Percentiles rank a stretch among this genome's conserved stretches.
Evolutionary conservation across 2,797 vertebrate species (phyloP).

Genomic region (Hapalemur alaotrensis): DNA sequence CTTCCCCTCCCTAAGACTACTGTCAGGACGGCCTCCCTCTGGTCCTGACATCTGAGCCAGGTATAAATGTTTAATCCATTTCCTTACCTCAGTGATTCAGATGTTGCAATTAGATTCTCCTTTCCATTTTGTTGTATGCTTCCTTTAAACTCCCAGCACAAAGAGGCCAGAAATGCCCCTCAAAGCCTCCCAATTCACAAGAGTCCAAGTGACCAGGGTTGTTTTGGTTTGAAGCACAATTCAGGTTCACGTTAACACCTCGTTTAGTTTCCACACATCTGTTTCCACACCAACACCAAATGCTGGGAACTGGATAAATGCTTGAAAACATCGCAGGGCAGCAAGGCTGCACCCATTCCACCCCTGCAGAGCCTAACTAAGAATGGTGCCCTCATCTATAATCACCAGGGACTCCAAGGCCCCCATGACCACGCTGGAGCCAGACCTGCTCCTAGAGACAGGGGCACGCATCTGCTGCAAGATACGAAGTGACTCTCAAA

Average conservation of each 20-base stretch:
- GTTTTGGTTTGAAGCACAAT: neutral
- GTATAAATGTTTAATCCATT: too few relatives aligned
- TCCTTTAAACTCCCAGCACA: neutral
- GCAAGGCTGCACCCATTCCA: fast-evolving
- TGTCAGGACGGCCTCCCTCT: neutral
- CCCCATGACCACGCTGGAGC: neutral
- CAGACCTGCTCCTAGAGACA: neutral
- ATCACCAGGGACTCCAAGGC: neutral
- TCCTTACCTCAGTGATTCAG: neutral
- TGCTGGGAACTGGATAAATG: neutral
- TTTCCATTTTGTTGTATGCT: neutral
- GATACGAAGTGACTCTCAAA: neutral
- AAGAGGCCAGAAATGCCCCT: neutral
- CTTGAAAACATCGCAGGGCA: neutral
- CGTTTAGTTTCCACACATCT: neutral
- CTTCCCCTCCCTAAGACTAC: neutral
- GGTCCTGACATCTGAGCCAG: too few relatives aligned
- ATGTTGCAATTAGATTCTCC: neutral
- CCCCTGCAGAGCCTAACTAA: neutral
- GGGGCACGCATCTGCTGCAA: neutral
- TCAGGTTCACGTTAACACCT: neutral
- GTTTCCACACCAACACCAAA: neutral
- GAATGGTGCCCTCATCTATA: neutral
- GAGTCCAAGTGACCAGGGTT: neutral
- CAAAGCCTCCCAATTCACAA: neutral